A percentile compares a stretch with the other conserved stretches of the same genome.
These are phyloP conservation scores for Plagodis dolabraria DNA, from an alignment of 2,888 invertebrate genomes.

Conservation along the genomic window DNA sequence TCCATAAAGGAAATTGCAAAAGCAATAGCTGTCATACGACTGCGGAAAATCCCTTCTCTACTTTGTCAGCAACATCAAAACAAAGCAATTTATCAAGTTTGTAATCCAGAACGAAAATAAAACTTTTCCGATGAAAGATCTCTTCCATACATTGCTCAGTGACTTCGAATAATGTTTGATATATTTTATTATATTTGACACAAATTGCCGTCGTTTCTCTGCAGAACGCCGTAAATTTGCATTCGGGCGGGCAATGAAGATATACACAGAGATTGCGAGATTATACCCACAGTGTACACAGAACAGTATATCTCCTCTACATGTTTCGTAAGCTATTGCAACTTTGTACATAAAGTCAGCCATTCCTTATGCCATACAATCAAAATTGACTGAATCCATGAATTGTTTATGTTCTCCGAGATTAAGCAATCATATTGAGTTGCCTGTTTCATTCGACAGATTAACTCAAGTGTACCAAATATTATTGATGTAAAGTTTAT, in stretches of 20 bases:
- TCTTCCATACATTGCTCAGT: not conserved
- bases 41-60: not conserved
- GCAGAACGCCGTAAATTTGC: slow-evolving; percentile 37
- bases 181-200: slow-evolving; percentile 49
- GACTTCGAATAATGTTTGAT: slow-evolving; percentile 48
- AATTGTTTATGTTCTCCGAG: too few species aligned
- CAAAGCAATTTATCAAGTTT: slow-evolving; percentile 20
- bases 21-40: not conserved
- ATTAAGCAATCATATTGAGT: too few species aligned
- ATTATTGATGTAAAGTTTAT: too few species aligned
- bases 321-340: too few species aligned
- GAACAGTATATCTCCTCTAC: not conserved
- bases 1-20: not conserved
- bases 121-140: slow-evolving; percentile 17
- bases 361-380: too few species aligned
- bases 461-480: too few species aligned
- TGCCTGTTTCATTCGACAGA: too few species aligned
- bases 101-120: slow-evolving; percentile 16
- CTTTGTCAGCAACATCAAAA: slow-evolving; percentile 7
- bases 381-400: too few species aligned
- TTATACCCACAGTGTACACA: slow-evolving; percentile 8
- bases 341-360: too few species aligned
- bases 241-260: slow-evolving; percentile 29
- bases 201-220: slow-evolving; percentile 46
- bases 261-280: slow-evolving; percentile 20